These are phyloP conservation scores for Acanthosepion pharaonis DNA, from an alignment of 2,888 invertebrate genomes.

Conservation along the genomic window DNA sequence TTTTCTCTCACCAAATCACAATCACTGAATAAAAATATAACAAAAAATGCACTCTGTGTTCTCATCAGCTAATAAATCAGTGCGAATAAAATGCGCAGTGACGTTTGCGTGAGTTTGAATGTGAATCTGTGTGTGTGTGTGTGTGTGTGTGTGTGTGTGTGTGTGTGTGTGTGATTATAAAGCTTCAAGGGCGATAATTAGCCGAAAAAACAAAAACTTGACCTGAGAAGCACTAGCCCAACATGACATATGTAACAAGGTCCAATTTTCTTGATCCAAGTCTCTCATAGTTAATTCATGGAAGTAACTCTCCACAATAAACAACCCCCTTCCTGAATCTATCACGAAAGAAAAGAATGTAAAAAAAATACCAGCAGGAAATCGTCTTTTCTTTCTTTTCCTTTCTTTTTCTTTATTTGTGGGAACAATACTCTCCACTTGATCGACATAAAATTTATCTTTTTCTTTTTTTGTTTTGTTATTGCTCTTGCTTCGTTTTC, in stretches of 20 bases:
- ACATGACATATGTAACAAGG: neutral
- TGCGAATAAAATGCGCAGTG: neutral
- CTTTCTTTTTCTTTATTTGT: neutral
- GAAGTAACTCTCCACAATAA: neutral
- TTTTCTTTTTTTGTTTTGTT: no score
- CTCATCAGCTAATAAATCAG: neutral
- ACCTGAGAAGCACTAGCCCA: neutral
- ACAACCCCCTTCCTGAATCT: neutral
- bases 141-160: neutral
- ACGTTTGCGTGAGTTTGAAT: neutral
- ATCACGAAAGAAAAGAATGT: neutral
- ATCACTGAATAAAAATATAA: neutral
- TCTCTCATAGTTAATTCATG: neutral
- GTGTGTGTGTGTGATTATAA: neutral
- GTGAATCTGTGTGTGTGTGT: neutral
- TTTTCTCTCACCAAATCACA: neutral
- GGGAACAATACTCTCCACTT: slow-evolving; percentile 1
- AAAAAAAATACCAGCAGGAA: neutral
- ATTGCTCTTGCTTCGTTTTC: neutral
- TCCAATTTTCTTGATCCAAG: neutral
- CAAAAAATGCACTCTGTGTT: neutral
- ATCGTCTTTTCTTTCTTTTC: neutral
- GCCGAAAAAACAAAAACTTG: neutral
- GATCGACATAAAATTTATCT: neutral
- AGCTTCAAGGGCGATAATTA: neutral